Conservation (phyloP, 2,113 vertebrate species). For the Pedetes capensis region DNA sequence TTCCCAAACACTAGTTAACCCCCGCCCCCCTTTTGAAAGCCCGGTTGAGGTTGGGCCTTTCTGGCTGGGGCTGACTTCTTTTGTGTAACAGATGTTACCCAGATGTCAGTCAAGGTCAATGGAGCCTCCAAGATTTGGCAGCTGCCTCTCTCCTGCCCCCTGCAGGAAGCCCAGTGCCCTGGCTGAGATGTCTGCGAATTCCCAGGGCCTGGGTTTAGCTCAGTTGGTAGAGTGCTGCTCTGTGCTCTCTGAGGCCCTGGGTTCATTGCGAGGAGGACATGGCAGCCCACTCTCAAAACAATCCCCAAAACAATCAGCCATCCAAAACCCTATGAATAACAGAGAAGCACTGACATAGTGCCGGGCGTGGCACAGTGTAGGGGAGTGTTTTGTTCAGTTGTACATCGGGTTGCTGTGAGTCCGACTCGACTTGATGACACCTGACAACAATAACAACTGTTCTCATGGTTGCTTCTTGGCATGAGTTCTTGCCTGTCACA, state of each 20-base stretch:
- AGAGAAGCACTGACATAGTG: no score
- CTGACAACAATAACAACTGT: no score
- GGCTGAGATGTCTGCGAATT: not conserved
- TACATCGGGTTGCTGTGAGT: no score
- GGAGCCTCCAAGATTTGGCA: not conserved
- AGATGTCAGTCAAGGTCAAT: constrained; percentile 65
- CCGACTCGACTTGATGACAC: no score
- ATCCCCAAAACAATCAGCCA: no score
- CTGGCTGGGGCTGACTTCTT: not conserved
- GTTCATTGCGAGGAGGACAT: no score
- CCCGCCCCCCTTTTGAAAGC: not conserved
- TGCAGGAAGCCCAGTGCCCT: not conserved
- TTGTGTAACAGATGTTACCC: constrained; percentile 61
- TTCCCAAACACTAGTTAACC: not conserved
- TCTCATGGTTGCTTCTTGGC: constrained; percentile 42
- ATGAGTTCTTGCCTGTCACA: not conserved
- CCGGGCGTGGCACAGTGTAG: no score
- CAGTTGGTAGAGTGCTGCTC: no score
- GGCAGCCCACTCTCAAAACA: no score
- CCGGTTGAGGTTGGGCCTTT: not conserved
- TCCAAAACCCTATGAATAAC: no score
- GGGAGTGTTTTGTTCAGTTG: no score
- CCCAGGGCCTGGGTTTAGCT: constrained; percentile 50
- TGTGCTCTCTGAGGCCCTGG: no score
- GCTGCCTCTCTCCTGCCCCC: constrained; percentile 59